phyloP scores from a whole-genome alignment of 92 coral and sea anemone species.

The Parazoanthus atlanticus region DNA sequence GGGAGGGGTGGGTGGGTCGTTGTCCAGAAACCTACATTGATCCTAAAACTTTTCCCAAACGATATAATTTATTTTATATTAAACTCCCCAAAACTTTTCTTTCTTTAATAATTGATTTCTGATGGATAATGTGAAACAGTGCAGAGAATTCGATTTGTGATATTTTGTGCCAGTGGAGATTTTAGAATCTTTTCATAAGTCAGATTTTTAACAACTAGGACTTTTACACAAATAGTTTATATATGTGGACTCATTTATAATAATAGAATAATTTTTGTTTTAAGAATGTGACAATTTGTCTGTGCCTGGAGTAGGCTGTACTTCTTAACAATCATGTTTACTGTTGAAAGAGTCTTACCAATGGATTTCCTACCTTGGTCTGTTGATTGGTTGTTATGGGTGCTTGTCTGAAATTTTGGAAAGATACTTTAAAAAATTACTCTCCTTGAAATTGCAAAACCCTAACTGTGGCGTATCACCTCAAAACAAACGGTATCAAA shows the following conservation, averaged over 20 bases:
- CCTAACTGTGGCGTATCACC: too few relatives aligned
- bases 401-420: too few relatives aligned
- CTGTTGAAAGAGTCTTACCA: not conserved
- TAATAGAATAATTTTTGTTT: not conserved
- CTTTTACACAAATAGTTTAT: not conserved
- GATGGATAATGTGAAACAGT: not conserved
- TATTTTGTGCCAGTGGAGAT: not conserved
- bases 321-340: constrained; percentile 2
- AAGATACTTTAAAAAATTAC: too few relatives aligned
- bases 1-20: too few relatives aligned
- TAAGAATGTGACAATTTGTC: not conserved
- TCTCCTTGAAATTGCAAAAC: too few relatives aligned
- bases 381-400: not conserved
- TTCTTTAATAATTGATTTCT: not conserved
- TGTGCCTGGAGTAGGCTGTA: not conserved
- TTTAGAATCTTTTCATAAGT: not conserved
- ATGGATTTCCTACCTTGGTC: not conserved
- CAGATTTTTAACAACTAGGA: not conserved
- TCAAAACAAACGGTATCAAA: too few relatives aligned
- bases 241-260: not conserved
- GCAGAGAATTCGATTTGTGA: not conserved
- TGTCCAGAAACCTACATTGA: too few relatives aligned
- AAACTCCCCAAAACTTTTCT: too few relatives aligned
- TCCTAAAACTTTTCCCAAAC: too few relatives aligned
- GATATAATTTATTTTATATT: not conserved